Base-by-base conservation (phyloP, 1,140 invertebrate species). In the Drosophila quadrilineata region DNA sequence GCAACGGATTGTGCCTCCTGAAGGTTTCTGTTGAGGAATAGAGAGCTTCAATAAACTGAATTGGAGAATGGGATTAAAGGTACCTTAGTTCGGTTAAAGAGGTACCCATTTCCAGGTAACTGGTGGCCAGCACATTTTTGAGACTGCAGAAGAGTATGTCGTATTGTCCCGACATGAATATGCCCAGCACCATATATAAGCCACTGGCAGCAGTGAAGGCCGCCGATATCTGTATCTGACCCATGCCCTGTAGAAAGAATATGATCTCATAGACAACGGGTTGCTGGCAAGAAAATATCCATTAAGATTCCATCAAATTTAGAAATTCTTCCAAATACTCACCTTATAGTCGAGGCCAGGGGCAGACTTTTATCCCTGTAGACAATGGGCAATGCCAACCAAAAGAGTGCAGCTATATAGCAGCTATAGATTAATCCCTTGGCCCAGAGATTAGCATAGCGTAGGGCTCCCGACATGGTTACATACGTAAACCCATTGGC, bases 91-190 rank as follows among this genome's bases (percentile, higher is more conserved):
- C 33, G 6, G 9, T n/a, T 6, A 31, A 17, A 2, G 33, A 48
- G 6, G 54, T 31, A 12, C 50, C 36, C 24, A 33, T 36, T 35
- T 57, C 41, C 9, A 70, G 17, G 33, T 54, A 58, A 22, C 48
- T 48, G 3, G 71, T 74, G 6, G 60, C 60, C 3, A 74, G 3
- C 19, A 75, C 45, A 67, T 75, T 75, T 43, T 67, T 71, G 1
- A 75, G 28, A 57, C 62, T 75, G 22, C 72, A 75, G 41, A 53
- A 52, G 0, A 75, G 49, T 5, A 71, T 43, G 52, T 75, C 72
- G 24, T 67, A 75, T 53, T 75, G 72, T 29, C 68, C 72, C 10
- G 57, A 75, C 16, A 75, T 46, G 6, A 75, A 10, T 19, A 71
- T 67, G 14, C 36, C 38, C 22, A 67, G 16, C 14, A 54, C 41